Percentiles rank a stretch among this genome's conserved stretches.
phyloP scores from a whole-genome alignment of 1,140 invertebrate species.

The Drosophila ambigua region DNA sequence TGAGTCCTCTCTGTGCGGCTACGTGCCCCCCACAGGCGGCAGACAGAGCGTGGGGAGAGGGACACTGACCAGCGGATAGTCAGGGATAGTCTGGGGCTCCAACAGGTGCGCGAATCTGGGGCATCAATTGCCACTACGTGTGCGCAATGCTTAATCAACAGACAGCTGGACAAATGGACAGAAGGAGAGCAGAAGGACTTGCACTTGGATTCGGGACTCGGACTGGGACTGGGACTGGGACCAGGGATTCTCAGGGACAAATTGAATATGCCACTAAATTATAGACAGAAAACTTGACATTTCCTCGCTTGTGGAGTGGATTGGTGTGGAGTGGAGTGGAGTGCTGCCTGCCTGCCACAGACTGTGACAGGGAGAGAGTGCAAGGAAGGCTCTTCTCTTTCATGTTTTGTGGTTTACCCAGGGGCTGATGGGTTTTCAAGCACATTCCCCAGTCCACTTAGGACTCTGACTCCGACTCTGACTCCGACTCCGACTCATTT shows the following conservation, averaged over 20 bases:
- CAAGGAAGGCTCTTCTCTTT: constrained; percentile 35
- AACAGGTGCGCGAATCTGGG: constrained; percentile 78
- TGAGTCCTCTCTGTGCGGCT: no score
- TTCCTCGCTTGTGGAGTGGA: constrained; percentile 24
- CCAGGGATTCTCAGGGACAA: constrained; percentile 17
- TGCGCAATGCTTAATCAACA: constrained; percentile 67
- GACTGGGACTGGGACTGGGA: no score
- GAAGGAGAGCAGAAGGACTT: not conserved
- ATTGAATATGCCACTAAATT: constrained; percentile 69
- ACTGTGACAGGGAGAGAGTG: constrained; percentile 1
- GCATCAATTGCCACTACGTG: constrained; percentile 77
- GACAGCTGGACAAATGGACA: not conserved
- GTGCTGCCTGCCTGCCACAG: not conserved
- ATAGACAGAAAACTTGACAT: constrained; percentile 53
- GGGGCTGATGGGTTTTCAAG: constrained; percentile 25
- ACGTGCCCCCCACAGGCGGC: no score
- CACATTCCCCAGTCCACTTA: not conserved
- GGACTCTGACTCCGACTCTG: not conserved
- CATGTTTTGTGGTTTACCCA: constrained; percentile 66
- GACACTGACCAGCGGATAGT: constrained; percentile 2
- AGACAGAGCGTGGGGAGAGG: no score
- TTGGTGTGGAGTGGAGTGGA: constrained; percentile 30
- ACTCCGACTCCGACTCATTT: no score
- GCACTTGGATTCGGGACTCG: not conserved
- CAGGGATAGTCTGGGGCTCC: constrained; percentile 6